Evolutionary conservation across 2,888 invertebrate species (phyloP).

Genomic region (Dynastes maya): DNA sequence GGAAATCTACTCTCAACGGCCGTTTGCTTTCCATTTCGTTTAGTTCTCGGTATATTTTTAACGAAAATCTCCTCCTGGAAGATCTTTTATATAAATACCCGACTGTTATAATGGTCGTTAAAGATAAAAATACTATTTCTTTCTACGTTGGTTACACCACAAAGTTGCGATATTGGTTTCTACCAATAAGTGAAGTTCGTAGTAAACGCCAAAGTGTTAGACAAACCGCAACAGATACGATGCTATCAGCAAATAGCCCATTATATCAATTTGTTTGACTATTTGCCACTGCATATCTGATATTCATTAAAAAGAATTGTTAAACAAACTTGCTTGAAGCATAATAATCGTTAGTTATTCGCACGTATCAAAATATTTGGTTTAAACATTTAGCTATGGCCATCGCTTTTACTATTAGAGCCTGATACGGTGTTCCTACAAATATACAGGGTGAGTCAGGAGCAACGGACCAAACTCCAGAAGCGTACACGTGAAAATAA

Average conservation of each 20-base stretch:
- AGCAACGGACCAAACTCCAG: too few species aligned
- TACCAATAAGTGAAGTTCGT: too few species aligned
- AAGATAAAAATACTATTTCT: too few species aligned
- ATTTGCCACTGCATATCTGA: too few species aligned
- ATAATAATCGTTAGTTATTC: neutral
- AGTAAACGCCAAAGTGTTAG: neutral
- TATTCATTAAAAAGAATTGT: neutral
- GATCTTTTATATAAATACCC: too few species aligned
- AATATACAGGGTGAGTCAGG: neutral
- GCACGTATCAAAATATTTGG: neutral
- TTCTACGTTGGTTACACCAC: neutral
- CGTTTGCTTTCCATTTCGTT: too few species aligned
- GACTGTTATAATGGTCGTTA: too few species aligned
- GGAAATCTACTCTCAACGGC: too few species aligned
- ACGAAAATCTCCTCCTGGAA: too few species aligned
- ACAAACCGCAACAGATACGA: constrained; percentile 4
- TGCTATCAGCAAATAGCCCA: neutral
- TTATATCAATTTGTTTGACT: neutral
- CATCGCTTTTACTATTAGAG: neutral
- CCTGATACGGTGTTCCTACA: neutral
- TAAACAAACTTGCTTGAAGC: neutral
- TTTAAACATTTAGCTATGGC: neutral
- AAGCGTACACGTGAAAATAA: too few species aligned
- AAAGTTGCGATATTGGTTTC: neutral
- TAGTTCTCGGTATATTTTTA: too few species aligned